Percentiles rank a stretch among this genome's conserved stretches.
These are phyloP conservation scores for Agelaius tricolor DNA, from an alignment of 2,113 vertebrate genomes.

Conservation along the genomic window DNA sequence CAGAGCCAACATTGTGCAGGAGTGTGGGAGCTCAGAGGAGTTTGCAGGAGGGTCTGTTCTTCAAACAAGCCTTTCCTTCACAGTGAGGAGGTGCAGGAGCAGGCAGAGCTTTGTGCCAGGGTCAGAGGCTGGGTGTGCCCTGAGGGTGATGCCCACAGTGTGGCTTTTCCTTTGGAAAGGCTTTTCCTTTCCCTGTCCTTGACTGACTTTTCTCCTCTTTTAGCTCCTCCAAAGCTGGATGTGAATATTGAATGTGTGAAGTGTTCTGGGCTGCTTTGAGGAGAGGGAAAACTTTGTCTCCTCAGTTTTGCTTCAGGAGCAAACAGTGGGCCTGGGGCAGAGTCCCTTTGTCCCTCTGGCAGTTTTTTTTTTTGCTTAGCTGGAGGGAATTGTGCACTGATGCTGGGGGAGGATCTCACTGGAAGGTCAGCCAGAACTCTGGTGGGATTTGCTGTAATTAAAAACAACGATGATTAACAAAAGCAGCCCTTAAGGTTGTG, in stretches of 20 bases:
- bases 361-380: not conserved
- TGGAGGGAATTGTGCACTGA: not conserved
- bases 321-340: not conserved
- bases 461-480: not conserved
- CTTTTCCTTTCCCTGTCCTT: not conserved
- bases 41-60: not conserved
- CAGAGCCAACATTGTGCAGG: not conserved
- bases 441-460: not conserved
- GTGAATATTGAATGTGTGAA: not conserved
- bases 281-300: not conserved
- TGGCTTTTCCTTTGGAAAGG: not conserved
- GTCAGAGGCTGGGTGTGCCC: not conserved
- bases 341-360: not conserved
- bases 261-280: not conserved
- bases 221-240: not conserved
- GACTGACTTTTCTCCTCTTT: not conserved
- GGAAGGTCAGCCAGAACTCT: not conserved
- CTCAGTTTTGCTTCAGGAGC: not conserved
- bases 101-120: not conserved
- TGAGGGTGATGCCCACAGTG: not conserved
- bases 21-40: not conserved
- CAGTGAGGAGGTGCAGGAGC: accelerated
- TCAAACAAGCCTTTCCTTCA: not conserved
- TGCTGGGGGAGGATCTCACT: not conserved
- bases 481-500: not conserved